These are phyloP conservation scores for Parazoanthus atlanticus DNA, from an alignment of 92 coral and sea anemone species.

Conservation along the genomic window DNA sequence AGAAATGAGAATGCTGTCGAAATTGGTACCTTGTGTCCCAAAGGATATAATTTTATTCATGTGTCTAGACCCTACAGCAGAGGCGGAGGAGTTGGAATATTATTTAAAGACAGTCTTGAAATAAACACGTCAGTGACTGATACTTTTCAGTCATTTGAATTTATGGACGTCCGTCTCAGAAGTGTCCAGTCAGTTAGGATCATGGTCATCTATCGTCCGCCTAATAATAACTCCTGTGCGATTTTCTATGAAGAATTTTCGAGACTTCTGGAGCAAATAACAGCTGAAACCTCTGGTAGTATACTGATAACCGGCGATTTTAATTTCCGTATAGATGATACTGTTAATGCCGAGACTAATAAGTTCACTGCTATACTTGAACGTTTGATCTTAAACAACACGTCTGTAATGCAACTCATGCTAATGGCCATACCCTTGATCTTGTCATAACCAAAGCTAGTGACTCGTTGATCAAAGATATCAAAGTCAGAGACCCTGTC, in stretches of 20 bases:
- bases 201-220: not conserved
- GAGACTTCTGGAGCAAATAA: not conserved
- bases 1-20: too few species aligned
- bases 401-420: not conserved
- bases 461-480: not conserved
- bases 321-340: too few species aligned
- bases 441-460: not conserved
- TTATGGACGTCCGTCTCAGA: not conserved
- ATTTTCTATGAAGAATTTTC: not conserved
- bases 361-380: not conserved
- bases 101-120: too few species aligned
- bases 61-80: too few species aligned
- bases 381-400: not conserved
- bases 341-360: not conserved
- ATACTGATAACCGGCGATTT: not conserved
- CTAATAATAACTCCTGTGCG: not conserved
- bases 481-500: not conserved
- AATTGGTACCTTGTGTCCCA: too few species aligned
- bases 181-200: not conserved
- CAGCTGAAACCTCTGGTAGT: not conserved
- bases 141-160: not conserved
- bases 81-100: too few species aligned
- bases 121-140: too few species aligned
- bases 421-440: slow-evolving; percentile 5
- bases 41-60: too few species aligned